Conservation (phyloP, 2,888 invertebrate genomes). For the Drosophila bunnanda region DNA sequence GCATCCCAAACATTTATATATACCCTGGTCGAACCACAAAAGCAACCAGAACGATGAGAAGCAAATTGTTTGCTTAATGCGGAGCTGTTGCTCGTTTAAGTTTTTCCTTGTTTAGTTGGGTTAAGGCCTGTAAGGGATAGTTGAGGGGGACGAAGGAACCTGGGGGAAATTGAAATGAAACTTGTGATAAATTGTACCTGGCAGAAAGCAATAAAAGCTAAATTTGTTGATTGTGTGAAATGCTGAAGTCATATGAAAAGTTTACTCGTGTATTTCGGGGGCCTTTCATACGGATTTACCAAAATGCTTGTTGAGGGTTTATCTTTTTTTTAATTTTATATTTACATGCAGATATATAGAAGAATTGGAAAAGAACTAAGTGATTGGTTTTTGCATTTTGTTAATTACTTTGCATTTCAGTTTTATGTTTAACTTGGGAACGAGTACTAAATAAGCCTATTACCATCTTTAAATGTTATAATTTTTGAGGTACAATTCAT, state of each 20-base stretch:
- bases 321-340: background rate
- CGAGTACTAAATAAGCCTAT: too few species aligned
- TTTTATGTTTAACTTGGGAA: background rate
- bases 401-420: background rate
- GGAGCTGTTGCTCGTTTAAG: constrained; percentile 38
- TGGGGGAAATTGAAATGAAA: constrained; percentile 28
- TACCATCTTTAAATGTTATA: background rate
- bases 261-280: background rate
- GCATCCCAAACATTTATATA: background rate
- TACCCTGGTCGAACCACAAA: constrained; percentile 4
- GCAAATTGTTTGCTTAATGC: constrained; percentile 41
- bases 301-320: background rate
- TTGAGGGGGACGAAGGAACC: background rate
- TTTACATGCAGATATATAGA: background rate
- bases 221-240: constrained; percentile 29
- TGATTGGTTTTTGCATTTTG: background rate
- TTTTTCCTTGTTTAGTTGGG: constrained; percentile 27
- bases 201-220: constrained; percentile 25
- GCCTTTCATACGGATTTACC: background rate
- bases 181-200: constrained; percentile 33
- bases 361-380: background rate
- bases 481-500: background rate
- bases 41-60: constrained; percentile 17
- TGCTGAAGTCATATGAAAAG: constrained; percentile 17
- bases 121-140: constrained; percentile 22